Evolutionary conservation across 2,888 invertebrate genomes (phyloP), one percentile per base, ranked within the genome.

Genomic region (Campaea margaritaria): DNA sequence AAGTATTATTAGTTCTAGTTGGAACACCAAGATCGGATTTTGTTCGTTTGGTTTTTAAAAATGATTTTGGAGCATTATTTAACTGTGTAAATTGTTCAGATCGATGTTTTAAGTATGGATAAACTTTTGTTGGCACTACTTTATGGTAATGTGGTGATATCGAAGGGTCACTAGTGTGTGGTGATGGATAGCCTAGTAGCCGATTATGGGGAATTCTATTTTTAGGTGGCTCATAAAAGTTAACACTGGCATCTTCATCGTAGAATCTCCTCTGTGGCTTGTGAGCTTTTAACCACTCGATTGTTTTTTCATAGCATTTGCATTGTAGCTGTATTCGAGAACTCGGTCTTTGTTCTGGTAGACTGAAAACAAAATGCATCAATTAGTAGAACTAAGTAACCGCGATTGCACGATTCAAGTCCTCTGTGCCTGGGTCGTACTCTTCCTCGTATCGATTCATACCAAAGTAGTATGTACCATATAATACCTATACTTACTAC

Each of bases 271-370:
- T 36, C 16, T 36, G 16, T 21, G 38, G 21, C 11, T 27, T 11
- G 16, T 38, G 12, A 9, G 16, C 5, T 15, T 34, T 38, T 21
- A 21, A 16, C 47, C 47, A 16, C 16, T 47, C 47, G 1, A 36
- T 9, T 36, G 16, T 12, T 38, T 21, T 36, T 47, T 11, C 36
- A 38, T n/a, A 38, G 16, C 47, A 47, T 21, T 47, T 47, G 36
- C 47, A 47, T 7, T 16, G 2, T n/a, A n/a, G n/a, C 16, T 10
- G 14, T 7, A 12, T 31, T 1, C 7, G 4, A 4, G 16, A 11
- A 27, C 9, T 15, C 11, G 14, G 9, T 10, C 0, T 0, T 14
- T 31, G 45, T 9, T 14, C 14, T 10, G 45, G 11, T 34, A 11
- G 15, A 11, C 45, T 46, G 45, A 4, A 34, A 44, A 13, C 8